These are phyloP conservation scores for Pherbina coryleti DNA, from an alignment of 2,888 invertebrate genomes.

Conservation along the genomic window DNA sequence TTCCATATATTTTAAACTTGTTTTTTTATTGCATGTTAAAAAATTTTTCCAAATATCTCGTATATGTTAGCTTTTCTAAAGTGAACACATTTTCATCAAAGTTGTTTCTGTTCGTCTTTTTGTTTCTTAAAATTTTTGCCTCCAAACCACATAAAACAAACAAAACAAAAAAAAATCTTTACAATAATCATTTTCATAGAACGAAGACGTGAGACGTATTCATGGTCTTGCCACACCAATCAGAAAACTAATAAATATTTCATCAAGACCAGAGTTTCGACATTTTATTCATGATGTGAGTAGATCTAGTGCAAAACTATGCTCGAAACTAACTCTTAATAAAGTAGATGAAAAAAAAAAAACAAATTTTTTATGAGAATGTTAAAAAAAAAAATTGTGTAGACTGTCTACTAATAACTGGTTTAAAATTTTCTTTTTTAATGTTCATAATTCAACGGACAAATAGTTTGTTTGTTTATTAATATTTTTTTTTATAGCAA, in stretches of 20 bases:
- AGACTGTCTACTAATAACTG: slow-evolving; percentile 7
- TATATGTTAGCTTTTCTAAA: slow-evolving; percentile 19
- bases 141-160: slow-evolving; percentile 6
- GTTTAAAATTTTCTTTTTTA: background rate
- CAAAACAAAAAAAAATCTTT: slow-evolving; percentile 43
- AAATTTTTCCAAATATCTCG: slow-evolving; percentile 5
- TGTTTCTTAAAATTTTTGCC: background rate
- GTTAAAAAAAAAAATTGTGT: slow-evolving; percentile 10
- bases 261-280: slow-evolving; percentile 71
- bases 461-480: background rate
- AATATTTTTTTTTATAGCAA: background rate
- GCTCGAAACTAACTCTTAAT: slow-evolving; percentile 31
- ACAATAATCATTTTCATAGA: slow-evolving; percentile 66
- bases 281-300: slow-evolving; percentile 71
- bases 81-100: background rate
- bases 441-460: background rate
- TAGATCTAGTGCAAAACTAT: slow-evolving; percentile 57
- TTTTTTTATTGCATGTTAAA: background rate
- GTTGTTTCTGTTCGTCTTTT: slow-evolving; percentile 10
- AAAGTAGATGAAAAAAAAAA: slow-evolving; percentile 18
- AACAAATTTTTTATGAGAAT: slow-evolving; percentile 26
- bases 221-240: slow-evolving; percentile 71
- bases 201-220: slow-evolving; percentile 70
- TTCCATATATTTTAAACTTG: background rate
- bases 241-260: slow-evolving; percentile 70